Base-by-base conservation (phyloP, 2,888 invertebrate species). In the Polyploca ridens region DNA sequence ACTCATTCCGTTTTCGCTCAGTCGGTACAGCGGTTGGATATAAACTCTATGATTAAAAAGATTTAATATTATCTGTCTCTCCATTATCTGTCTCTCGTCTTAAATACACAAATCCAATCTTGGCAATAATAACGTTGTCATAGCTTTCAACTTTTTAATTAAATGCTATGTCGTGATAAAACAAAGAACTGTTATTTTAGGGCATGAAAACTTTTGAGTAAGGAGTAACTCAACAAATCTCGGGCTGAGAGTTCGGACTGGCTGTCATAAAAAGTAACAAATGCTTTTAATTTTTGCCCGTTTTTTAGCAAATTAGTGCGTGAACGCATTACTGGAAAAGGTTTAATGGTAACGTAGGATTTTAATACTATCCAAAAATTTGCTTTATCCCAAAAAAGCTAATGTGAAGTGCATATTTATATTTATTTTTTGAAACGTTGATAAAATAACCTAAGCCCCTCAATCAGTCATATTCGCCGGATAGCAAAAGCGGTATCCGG, bases 101-200 rank as follows among this genome's bases (percentile, higher is more conserved):
- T n/a, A 33, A 33, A 33, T 13, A 58, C 27, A 33, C 27, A 27
- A 58, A 27, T 58, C 14, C 8, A 33, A 58, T 35, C 58, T 58
- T 58, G 62, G 62, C 64, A 57, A 61, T 64, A 64, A 65, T 79
- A 76, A 74, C 76, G 66, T 74, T 76, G 72, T 79, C 80, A 84
- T 80, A 77, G 81, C 83, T 82, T 77, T 76, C 64, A 83, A 84
- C 81, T 85, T 85, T 86, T 84, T 86, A 86, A 86, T 85, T 84
- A 82, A 83, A 80, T 77, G 63, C 62, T 67, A 61, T 58, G 71
- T 76, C 72, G 68, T 69, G 70, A 71, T 69, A 69, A 69, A 70
- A 54, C 19, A 54, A 49, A 54, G 54, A 54, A 54, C 19, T 54
- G 49, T 66, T 63, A 16, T 54, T 41, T 14, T 38, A 27, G 13